Base-by-base conservation (phyloP, 1,140 invertebrate species). In the Luehdorfia chinensis region DNA sequence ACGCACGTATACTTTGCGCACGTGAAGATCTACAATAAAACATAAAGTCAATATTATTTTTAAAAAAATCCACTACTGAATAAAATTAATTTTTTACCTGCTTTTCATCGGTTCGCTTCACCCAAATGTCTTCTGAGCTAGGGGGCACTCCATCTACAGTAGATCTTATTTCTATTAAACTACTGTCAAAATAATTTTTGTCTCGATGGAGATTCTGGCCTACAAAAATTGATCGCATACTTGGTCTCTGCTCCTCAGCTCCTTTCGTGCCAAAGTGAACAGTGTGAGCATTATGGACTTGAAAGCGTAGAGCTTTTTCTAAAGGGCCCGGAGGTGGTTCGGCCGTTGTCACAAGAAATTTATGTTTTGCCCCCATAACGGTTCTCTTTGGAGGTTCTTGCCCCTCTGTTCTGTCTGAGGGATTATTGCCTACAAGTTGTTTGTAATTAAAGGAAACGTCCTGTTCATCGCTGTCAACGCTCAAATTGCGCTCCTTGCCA, bases 81-180 rank as follows among this genome's bases (percentile, higher is more conserved):
- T n/a, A n/a, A 31, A 9, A 28, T n/a, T 14, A 46, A 27, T 11
- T 8, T 28, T 61, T 53, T 59, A 75, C 67, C 16, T 87, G 86
- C 60, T 89, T 89, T 4, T 77, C 55, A 50, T 90, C 89, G 16
- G 87, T 69, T 56, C 93, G 84, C 52, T 90, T 90, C 2, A 94
- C 88, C 93, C 93, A 94, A 55, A 94, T 90, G 49, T 93, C 92
- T 61, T 93, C 92, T 0, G 80, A 88, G 37, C 65, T 75, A n/a
- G 77, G 50, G 8, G 59, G 55, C 36, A 89, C 87, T 56, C 90
- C 93, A 44, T 91, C 91, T 1, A 91, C 90, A 14, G 91, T 90
- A 50, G 92, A 92, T 66, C 93, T 93, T 85, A 95, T 94, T 79
- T 94, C 93, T 47, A 95, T 92, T 45, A 95, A 81, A 50, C 92